Evolutionary conservation across 2,888 invertebrate genomes (phyloP).

Genomic region (Eupithecia exiguata): DNA sequence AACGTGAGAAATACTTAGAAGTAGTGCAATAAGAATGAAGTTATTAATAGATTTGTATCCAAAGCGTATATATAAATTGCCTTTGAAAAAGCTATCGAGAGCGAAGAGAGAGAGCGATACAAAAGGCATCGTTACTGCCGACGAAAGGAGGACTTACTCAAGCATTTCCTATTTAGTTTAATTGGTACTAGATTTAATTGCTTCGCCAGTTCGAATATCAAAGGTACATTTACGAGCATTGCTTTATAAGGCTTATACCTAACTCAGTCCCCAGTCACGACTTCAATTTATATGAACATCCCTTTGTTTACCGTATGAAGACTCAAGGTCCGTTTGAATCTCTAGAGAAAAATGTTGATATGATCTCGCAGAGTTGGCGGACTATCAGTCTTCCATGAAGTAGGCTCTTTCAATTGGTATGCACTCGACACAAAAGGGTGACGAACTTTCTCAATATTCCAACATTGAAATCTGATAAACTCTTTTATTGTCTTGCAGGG

Average conservation of each 20-base stretch:
- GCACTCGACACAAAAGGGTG: constrained; percentile 26
- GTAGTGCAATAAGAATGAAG: not conserved
- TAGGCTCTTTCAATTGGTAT: constrained; percentile 11
- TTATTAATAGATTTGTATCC: not conserved
- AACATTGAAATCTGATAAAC: constrained; percentile 57
- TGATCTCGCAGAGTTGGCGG: not conserved
- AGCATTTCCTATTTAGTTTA: not conserved
- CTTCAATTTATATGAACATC: not conserved
- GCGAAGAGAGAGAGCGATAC: not conserved
- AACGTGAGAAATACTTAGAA: no score
- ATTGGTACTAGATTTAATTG: constrained; percentile 1
- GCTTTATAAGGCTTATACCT: not conserved
- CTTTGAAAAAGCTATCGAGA: not conserved
- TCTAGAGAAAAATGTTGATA: constrained; percentile 7
- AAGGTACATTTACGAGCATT: not conserved
- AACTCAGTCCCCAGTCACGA: not conserved
- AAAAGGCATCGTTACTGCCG: not conserved
- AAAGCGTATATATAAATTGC: not conserved
- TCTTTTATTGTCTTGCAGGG: constrained; percentile 49
- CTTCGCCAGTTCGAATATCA: not conserved
- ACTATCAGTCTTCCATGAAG: not conserved
- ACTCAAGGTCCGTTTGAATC: not conserved
- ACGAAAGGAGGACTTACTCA: not conserved
- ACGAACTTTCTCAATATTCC: constrained; percentile 47
- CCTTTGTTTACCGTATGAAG: not conserved